Percentiles rank a stretch among this genome's conserved stretches.
phyloP scores from a whole-genome alignment of 1,140 invertebrate genomes.

The Drosophila bocki region DNA sequence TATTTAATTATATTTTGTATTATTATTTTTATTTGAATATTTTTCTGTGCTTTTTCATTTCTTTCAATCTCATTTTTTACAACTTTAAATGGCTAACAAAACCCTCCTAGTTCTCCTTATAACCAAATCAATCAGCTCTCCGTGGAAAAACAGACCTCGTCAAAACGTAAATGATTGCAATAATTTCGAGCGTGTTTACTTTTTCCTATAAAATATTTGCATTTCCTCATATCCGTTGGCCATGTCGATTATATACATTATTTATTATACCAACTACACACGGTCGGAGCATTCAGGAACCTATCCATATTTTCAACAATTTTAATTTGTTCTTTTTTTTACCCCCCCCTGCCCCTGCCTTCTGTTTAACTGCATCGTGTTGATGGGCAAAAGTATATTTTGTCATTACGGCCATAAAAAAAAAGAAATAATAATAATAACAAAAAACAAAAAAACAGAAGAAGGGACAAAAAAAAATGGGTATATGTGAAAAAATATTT shows the following conservation, averaged over 20 bases:
- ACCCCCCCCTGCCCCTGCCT: neutral
- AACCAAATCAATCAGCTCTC: conserved; percentile 32
- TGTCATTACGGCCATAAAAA: conserved; percentile 71
- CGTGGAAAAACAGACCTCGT: neutral
- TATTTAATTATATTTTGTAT: too few species aligned
- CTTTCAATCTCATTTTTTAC: too few species aligned
- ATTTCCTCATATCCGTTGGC: conserved; percentile 42
- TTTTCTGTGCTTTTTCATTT: too few species aligned
- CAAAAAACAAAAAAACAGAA: neutral
- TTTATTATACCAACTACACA: conserved; percentile 42
- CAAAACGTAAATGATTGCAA: conserved; percentile 50
- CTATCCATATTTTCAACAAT: conserved; percentile 38
- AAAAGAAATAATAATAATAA: conserved; percentile 34
- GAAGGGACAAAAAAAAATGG: conserved; percentile 6
- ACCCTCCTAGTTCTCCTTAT: neutral
- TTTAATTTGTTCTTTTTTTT: conserved; percentile 38
- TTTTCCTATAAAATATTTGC: conserved; percentile 52
- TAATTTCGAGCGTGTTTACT: conserved; percentile 46
- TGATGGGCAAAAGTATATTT: conserved; percentile 77
- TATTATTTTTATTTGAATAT: too few species aligned
- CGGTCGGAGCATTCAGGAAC: conserved; percentile 1
- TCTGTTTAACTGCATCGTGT: conserved; percentile 53
- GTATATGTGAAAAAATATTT: conserved; percentile 59
- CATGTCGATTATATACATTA: conserved; percentile 49
- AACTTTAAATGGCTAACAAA: too few species aligned